Evolutionary conservation across 2,888 invertebrate species (phyloP), one percentile per base, ranked within the genome.

Genomic region (Drosophila algonquin): DNA sequence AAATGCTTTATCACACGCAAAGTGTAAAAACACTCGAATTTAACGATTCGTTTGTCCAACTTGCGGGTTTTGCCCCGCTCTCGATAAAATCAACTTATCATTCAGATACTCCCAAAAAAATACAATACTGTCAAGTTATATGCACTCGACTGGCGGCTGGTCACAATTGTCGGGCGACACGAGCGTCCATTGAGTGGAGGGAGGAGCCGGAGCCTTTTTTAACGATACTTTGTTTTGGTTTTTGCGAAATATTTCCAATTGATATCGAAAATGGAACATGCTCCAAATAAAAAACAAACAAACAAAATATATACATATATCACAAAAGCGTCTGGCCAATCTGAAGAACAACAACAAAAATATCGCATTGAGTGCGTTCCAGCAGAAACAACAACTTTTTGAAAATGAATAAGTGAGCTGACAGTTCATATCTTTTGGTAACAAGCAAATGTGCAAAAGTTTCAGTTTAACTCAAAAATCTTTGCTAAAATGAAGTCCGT

Each of bases 161-260:
- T 48, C 30, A 10, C 51, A 60, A 72, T 32, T 72, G 62, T n/a
- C 40, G 40, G 32, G 18, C 47, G 35, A 48, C 24, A 53, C 16
- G 63, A 35, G 24, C 35, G 24, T 21, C 16, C 16, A 10, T 63
- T 18, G 30, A 63, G 48, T 24, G 21, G 44, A 6, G 40, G 40
- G 40, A n/a, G 40, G 14, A 14, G 40, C 14, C 35, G 35, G 4
- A 35, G 35, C 35, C 1, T 63, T 52, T 24, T 56, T 52, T 18
- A 18, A 24, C 56, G 52, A 46, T 52, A 14, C 45, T 55, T 63
- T 12, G 45, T 64, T 46, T 82, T 45, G 21, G 55, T 75, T 76
- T 50, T 50, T 44, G 35, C 21, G 27, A 46, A 30, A 16, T 44
- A 44, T 57, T 70, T 12, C 21, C 24, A 48, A 69, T 69, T 61